Base-by-base conservation (phyloP, 2,888 invertebrate species). In the Helleia helle region DNA sequence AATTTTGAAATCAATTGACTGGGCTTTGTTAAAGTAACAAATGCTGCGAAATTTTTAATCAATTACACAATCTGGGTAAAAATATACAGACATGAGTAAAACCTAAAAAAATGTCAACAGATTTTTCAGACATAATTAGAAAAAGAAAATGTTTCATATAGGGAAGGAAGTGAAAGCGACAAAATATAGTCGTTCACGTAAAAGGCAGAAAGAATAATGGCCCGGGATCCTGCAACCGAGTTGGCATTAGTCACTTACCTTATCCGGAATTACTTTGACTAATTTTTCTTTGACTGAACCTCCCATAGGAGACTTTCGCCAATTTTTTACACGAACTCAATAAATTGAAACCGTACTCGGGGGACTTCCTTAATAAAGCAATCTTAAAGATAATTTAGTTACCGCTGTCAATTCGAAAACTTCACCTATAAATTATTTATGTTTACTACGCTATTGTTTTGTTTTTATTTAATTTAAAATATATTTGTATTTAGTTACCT, bases 381-480 rank as follows among this genome's bases (percentile, higher is more conserved):
- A 34, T 17, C 12, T 18, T 31, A 17, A 9, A 18, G 11, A 18
- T 30, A 31, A 31, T 77, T 73, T 70, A 65, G 68, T 60, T 73
- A 68, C 68, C 71, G 65, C 66, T 55, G 66, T 69, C 76, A 76
- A 77, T 76, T 72, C 68, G 62, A 73, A 77, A 73, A 70, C 64
- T 73, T 73, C 42, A 44, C 31, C 15, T 15, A 15, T 30, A 15
- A 30, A 15, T 30, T 15, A 15, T 14, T n/a, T 15, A 7, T 26
- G 15, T 15, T 9, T 14, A 14, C n/a, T n/a, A n/a, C n/a, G n/a
- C n/a, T n/a, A n/a, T n/a, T n/a, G n/a, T n/a, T n/a, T n/a, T n/a
- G n/a, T n/a, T n/a, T n/a, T n/a, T n/a, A n/a, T n/a, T n/a, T n/a
- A n/a, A n/a, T n/a, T n/a, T n/a, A n/a, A n/a, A n/a, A n/a, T n/a